Percentiles rank a stretch among this genome's conserved stretches.
Evolutionary conservation across 2,888 invertebrate genomes (phyloP).

Genomic region (Eueremaeus valkanovi): DNA sequence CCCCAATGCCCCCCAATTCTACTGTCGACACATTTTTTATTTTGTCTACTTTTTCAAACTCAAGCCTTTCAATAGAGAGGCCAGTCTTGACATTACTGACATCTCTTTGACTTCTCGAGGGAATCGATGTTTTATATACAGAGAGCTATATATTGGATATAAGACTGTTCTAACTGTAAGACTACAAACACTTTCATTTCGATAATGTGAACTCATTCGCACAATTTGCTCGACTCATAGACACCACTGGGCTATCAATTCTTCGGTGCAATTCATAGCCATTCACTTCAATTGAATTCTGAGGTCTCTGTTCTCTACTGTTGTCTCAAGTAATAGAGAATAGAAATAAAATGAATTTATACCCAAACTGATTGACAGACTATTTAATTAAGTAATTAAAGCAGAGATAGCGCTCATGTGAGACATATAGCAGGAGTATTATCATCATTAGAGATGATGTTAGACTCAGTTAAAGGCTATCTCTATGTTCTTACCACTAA

Average conservation of each 20-base stretch:
- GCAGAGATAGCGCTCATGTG: background rate
- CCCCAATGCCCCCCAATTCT: too few species aligned
- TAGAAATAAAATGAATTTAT: background rate
- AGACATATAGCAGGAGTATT: conserved; percentile 1
- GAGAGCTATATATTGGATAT: too few species aligned
- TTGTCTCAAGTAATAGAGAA: background rate
- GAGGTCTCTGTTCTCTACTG: background rate
- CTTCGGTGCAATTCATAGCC: background rate
- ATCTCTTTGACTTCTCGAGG: background rate
- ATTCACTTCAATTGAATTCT: background rate
- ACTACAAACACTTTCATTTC: conserved; percentile 13
- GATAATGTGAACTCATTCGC: conserved; percentile 18
- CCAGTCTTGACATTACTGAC: background rate
- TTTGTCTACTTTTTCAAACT: background rate
- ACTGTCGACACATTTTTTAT: conserved; percentile 2
- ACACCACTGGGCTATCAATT: conserved; percentile 23
- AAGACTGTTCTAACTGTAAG: background rate
- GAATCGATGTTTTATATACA: conserved; percentile 11
- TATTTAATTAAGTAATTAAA: conserved; percentile 31
- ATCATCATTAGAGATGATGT: conserved; percentile 27
- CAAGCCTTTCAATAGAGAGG: conserved; percentile 7
- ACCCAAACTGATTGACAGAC: conserved; percentile 30
- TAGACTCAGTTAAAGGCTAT: background rate
- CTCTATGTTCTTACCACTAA: background rate
- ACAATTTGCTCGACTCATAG: too few species aligned